phyloP scores from a whole-genome alignment of 2,113 vertebrate genomes.

The Ranitomeya imitator region DNA sequence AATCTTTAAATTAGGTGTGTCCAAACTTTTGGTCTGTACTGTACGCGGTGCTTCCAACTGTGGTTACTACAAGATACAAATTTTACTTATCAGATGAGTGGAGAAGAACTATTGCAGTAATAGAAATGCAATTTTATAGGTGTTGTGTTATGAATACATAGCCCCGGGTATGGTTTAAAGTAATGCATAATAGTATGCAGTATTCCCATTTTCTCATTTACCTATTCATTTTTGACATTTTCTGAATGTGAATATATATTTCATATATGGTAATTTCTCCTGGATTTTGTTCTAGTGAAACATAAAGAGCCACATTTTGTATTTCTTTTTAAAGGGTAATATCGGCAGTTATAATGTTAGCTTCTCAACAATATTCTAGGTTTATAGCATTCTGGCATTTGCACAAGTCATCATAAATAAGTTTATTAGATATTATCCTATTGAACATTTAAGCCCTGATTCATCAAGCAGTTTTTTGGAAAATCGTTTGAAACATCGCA shows the following conservation, averaged over 20 bases:
- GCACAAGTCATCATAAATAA: neutral
- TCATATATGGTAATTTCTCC: neutral
- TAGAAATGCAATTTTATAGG: constrained; percentile 13
- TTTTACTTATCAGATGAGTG: neutral
- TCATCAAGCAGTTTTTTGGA: no score
- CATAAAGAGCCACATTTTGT: neutral
- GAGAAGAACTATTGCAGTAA: neutral
- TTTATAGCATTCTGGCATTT: neutral
- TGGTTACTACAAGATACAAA: neutral
- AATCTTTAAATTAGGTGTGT: no score
- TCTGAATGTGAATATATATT: neutral
- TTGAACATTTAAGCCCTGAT: no score
- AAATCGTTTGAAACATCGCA: no score
- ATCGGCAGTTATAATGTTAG: neutral
- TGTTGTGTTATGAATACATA: neutral
- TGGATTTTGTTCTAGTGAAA: neutral
- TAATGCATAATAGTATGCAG: neutral
- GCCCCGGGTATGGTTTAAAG: neutral
- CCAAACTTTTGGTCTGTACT: no score
- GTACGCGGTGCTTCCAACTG: neutral
- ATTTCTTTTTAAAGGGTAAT: neutral
- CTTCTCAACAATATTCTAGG: neutral
- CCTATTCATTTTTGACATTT: constrained; percentile 10
- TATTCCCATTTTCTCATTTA: neutral
- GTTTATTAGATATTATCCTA: neutral